Evolutionary conservation across 1,140 invertebrate genomes (phyloP).

Genomic region (Pseudachorutes palmiensis): DNA sequence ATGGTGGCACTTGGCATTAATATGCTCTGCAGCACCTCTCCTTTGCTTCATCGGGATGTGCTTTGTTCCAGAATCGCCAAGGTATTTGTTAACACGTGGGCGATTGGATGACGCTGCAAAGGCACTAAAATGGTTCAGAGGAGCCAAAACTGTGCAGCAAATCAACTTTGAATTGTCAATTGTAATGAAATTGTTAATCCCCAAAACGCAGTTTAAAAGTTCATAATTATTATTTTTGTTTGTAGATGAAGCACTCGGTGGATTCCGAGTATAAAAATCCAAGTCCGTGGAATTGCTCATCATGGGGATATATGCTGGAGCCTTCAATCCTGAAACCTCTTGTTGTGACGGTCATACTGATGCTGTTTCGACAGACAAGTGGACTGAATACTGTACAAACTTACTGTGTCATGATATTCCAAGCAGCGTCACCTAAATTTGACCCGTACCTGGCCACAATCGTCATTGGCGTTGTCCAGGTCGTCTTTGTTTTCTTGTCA

Average conservation of each 20-base stretch:
- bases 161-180: slow-evolving; percentile 17
- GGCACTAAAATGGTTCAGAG: slow-evolving; percentile 31
- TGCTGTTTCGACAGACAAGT: slow-evolving; percentile 60
- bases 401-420: slow-evolving; percentile 65
- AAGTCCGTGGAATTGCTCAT: background rate
- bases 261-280: slow-evolving; percentile 2
- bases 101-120: slow-evolving; percentile 38
- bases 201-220: too few species aligned
- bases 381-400: slow-evolving; percentile 81
- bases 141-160: background rate
- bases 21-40: slow-evolving; percentile 34
- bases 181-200: background rate
- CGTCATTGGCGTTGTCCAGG: slow-evolving; percentile 57
- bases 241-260: background rate
- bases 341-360: slow-evolving; percentile 62
- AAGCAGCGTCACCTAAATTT: slow-evolving; percentile 51
- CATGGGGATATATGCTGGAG: slow-evolving; percentile 7
- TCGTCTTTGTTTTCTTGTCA: slow-evolving; percentile 52
- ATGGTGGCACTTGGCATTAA: slow-evolving; percentile 41
- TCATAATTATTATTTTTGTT: background rate
- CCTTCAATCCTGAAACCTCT: slow-evolving; percentile 41
- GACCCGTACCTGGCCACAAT: slow-evolving; percentile 48
- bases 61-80: slow-evolving; percentile 46
- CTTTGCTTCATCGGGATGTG: slow-evolving; percentile 36
- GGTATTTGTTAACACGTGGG: slow-evolving; percentile 40